A percentile compares a stretch with the other conserved stretches of the same genome.
Evolutionary conservation across 2,797 vertebrate species (phyloP).

Genomic region (Limnodromus scolopaceus): DNA sequence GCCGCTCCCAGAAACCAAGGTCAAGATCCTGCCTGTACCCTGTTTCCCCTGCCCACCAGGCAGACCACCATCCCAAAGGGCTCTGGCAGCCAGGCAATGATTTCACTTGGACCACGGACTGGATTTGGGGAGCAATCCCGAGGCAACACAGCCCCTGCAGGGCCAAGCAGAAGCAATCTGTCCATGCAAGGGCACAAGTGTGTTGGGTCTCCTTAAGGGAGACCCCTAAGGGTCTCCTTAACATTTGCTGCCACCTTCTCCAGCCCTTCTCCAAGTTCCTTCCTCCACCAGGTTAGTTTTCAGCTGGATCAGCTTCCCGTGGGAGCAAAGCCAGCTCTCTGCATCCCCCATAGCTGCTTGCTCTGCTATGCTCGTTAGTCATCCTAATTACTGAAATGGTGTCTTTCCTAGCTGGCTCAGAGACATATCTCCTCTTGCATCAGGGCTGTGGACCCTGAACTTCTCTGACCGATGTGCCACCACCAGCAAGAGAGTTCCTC

Average conservation of each 20-base stretch:
- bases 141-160: fast-evolving
- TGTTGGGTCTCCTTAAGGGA: too few relatives aligned
- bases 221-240: neutral
- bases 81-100: neutral
- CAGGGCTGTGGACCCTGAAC: fast-evolving
- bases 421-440: neutral
- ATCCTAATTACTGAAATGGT: neutral
- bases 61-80: neutral
- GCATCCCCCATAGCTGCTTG: neutral
- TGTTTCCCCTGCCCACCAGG: neutral
- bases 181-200: fast-evolving
- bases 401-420: too few relatives aligned
- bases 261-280: neutral
- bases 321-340: neutral
- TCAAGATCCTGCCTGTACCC: neutral
- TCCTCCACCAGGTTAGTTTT: neutral
- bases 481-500: neutral
- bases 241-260: neutral
- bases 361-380: neutral
- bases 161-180: neutral
- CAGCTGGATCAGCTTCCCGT: neutral
- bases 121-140: fast-evolving
- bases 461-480: neutral
- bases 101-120: neutral
- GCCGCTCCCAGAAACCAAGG: fast-evolving